Conservation (phyloP, 2,888 invertebrate genomes). For the Protonemura montana region DNA sequence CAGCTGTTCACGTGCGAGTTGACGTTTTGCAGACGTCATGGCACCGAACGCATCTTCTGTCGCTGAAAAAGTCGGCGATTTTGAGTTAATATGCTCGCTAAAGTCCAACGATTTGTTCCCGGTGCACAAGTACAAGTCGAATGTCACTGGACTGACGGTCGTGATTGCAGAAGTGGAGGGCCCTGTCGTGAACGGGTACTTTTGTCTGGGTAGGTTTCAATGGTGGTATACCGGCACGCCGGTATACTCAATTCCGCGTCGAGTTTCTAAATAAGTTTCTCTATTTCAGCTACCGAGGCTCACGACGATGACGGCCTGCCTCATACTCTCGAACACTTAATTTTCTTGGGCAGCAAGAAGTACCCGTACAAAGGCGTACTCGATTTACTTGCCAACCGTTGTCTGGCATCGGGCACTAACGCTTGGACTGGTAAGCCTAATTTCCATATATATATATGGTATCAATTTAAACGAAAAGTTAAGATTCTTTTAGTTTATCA, state of each 20-base stretch:
- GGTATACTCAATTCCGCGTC: background rate
- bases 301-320: slow-evolving; percentile 92
- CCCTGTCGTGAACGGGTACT: slow-evolving; percentile 88
- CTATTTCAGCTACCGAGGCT: slow-evolving; percentile 81
- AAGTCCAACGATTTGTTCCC: slow-evolving; percentile 77
- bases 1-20: background rate
- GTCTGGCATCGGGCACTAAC: slow-evolving; percentile 90
- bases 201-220: slow-evolving; percentile 76
- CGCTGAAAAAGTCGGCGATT: slow-evolving; percentile 57
- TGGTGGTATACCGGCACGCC: background rate
- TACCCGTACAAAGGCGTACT: slow-evolving; percentile 91
- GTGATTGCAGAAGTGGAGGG: slow-evolving; percentile 87
- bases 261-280: background rate
- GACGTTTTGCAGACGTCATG: slow-evolving; percentile 51
- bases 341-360: slow-evolving; percentile 88
- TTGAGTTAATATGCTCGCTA: slow-evolving; percentile 67
- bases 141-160: slow-evolving; percentile 80
- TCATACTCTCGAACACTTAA: slow-evolving; percentile 90
- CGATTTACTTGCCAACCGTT: slow-evolving; percentile 87
- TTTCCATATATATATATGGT: no score
- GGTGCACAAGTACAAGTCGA: slow-evolving; percentile 81
- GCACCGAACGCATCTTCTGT: slow-evolving; percentile 57
- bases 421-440: slow-evolving; percentile 77
- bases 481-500: no score
- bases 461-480: background rate